Percentiles rank a stretch among this genome's conserved stretches.
phyloP scores from a whole-genome alignment of 2,797 vertebrate species.

The Triplophysa bombifrons region DNA sequence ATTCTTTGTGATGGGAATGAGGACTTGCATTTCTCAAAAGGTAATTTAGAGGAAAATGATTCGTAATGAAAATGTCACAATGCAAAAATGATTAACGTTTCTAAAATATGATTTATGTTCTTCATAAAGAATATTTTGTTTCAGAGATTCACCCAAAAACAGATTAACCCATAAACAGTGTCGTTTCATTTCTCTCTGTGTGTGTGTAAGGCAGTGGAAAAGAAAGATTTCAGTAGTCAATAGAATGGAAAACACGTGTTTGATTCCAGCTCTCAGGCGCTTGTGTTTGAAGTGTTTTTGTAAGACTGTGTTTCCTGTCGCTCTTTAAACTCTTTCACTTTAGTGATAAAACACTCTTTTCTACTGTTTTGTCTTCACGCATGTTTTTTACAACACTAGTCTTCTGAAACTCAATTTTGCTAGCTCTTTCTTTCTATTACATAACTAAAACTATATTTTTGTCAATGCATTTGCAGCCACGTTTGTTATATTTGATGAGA shows the following conservation, averaged over 20 bases:
- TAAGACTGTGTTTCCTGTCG: not conserved
- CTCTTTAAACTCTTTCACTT: conserved; percentile 21
- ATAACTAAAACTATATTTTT: not conserved
- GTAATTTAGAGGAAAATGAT: not conserved
- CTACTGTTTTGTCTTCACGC: not conserved
- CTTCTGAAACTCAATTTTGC: not conserved
- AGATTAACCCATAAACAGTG: conserved; percentile 18
- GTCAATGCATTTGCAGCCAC: no score
- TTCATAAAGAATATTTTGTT: not conserved
- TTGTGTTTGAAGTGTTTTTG: conserved; percentile 30
- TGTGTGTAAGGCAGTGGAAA: not conserved
- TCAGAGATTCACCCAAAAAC: not conserved
- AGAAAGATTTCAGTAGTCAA: conserved; percentile 17
- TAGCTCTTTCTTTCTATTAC: conserved; percentile 1
- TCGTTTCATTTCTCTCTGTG: not conserved
- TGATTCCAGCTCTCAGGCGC: not conserved
- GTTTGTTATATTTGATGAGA: no score
- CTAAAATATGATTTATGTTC: not conserved
- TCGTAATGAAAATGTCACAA: not conserved
- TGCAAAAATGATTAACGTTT: not conserved
- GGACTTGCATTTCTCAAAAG: not conserved
- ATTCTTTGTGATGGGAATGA: not conserved
- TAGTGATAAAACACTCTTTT: conserved; percentile 12
- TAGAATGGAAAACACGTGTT: not conserved
- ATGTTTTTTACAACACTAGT: not conserved